Base-by-base conservation (phyloP, 2,797 vertebrate species). In the Diceros bicornis region DNA sequence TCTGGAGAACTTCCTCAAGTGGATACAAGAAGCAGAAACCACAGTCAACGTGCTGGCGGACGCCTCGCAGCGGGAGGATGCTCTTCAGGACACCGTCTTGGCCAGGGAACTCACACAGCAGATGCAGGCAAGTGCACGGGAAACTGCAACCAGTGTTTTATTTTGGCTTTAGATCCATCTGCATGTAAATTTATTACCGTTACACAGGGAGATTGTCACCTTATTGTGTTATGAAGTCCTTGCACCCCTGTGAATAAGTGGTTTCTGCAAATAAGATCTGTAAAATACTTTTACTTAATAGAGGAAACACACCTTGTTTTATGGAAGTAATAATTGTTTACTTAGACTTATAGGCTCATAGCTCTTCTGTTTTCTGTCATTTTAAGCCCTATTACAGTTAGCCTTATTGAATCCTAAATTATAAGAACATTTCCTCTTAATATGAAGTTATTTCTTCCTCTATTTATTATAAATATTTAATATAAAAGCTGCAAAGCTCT, bases 1-100 rank as follows among this genome's bases (percentile, higher is more conserved):
- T 98, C 98, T 99, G 95, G 99, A 99, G 98, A 98, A 98, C 96
- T 99, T 99, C 97, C 98, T 99, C n/a, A 99, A 99, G 97, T 99
- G 99, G 99, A 99, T 99, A 68, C 99, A 99, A 97, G 99, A 99
- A 98, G 99, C 99, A 1, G 99, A 99, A 98, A 99, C 99, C 0
- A 99, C 99, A 0, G 98, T 99, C 86, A 99, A 99, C 13, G 99
- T 99, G 90, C 99, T 99, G 86, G 99, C 99, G 0, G 99, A 99
- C 27, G 99, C 99, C 94, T 99, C 99, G 21, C 99, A 99, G 97
- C 99, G 99, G 97, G 99, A 99, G 98, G 99, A 99, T 77, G 98
- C 99, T 52, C 98, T 99, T 59, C 99, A 99, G 98, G 99, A 99
- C 96, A 98, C 98, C 8, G 87, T 97, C 97, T 98, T 98, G 8